A percentile compares a stretch with the other conserved stretches of the same genome.
phyloP scores from a whole-genome alignment of 2,113 vertebrate genomes.

The Sturnus vulgaris region DNA sequence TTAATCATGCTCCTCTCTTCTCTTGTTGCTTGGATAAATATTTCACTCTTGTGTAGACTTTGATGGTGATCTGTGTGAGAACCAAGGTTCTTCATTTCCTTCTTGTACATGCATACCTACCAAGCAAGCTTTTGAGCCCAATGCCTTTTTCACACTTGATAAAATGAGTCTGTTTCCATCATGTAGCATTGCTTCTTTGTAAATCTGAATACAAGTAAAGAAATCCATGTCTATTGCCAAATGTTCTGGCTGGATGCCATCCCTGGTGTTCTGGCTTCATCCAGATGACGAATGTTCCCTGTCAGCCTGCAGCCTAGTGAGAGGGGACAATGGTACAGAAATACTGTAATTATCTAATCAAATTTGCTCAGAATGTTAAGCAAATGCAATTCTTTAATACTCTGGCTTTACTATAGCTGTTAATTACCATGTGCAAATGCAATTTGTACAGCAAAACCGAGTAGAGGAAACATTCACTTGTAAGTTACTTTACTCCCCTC shows the following conservation, averaged over 20 bases:
- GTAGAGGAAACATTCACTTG: not conserved
- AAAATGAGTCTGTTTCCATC: constrained; percentile 38
- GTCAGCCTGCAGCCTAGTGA: constrained; percentile 54
- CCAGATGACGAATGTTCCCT: constrained; percentile 49
- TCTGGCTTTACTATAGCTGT: constrained; percentile 34
- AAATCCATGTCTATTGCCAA: constrained; percentile 41
- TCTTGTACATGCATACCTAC: not conserved
- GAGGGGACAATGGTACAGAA: constrained; percentile 48
- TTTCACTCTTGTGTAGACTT: not conserved
- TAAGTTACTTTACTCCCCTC: constrained; percentile 73
- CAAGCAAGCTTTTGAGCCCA: not conserved
- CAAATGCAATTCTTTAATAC: constrained; percentile 56
- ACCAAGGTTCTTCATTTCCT: not conserved
- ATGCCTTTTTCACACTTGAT: constrained; percentile 19
- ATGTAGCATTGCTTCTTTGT: not conserved
- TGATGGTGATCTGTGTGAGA: constrained; percentile 3
- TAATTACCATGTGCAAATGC: constrained; percentile 47
- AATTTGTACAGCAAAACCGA: constrained; percentile 26
- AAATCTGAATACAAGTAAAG: constrained; percentile 35
- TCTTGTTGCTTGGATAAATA: constrained; percentile 14
- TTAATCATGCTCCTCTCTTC: constrained; percentile 7
- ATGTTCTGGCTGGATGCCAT: constrained; percentile 32
- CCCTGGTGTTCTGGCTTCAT: constrained; percentile 41
- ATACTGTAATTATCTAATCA: constrained; percentile 62
- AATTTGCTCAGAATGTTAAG: constrained; percentile 52